Evolutionary conservation across 1,140 invertebrate genomes (phyloP), one percentile per base, ranked within the genome.

Genomic region (Proctacanthus coquilletti): DNA sequence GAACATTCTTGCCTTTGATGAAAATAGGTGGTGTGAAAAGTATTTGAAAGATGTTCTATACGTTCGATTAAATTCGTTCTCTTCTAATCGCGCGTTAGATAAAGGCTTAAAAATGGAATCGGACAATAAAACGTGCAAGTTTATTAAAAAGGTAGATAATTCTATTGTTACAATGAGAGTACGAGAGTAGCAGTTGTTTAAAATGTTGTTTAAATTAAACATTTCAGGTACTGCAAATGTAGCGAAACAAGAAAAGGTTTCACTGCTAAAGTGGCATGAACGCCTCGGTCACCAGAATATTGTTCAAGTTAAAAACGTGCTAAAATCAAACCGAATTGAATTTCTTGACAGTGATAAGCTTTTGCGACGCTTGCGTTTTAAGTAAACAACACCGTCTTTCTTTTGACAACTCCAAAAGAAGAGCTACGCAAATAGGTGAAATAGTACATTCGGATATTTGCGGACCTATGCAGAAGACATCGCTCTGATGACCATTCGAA

Each of bases 401-500:
- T 0, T 62, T 60, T 42, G 15, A 34, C 36, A 42, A 18, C n/a
- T 45, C 49, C 36, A 43, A 53, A 31, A 34, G 38, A 3, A 45
- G 18, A 31, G 42, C 43, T 13, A 45, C 39, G 0, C 37, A 36
- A 36, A 29, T 45, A 18, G 53, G 58, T 37, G 55, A 64, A 35
- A 17, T 62, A 10, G 52, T 65, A 25, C 57, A 62, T 45, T 45
- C 44, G 4, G 63, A 68, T 49, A 43, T 62, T 0, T 60, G 60
- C 39, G 63, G 62, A 2, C 60, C 62, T 5, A 63, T 69, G 53
- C 41, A 58, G 21, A 40, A 39, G n/a, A 36, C 29, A 14, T 64
- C 60, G 3, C 15, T 59, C 17, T 45, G 63, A 67, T 47, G 57
- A 67, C 33, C 53, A 44, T 39, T 56, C 56, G 15, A 45, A 52